These are phyloP conservation scores for Pandion haliaetus DNA, from an alignment of 2,113 vertebrate species.

Conservation along the genomic window DNA sequence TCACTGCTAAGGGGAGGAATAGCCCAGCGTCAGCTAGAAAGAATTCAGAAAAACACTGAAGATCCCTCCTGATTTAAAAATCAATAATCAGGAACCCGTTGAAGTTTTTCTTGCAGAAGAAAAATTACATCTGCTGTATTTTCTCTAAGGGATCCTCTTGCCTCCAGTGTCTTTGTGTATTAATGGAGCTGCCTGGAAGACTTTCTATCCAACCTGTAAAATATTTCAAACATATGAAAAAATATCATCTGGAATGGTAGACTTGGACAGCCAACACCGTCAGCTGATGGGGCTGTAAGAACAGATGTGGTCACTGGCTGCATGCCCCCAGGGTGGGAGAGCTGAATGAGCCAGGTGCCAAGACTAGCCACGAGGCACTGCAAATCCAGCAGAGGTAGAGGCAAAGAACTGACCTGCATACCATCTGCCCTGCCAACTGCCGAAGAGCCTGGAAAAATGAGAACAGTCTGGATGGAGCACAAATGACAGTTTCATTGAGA, in stretches of 20 bases:
- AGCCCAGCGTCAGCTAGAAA: neutral
- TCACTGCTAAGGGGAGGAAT: neutral
- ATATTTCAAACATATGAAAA: neutral
- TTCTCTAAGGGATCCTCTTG: neutral
- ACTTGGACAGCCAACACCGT: neutral
- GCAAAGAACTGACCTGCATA: neutral
- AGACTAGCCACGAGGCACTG: neutral
- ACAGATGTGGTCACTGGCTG: neutral
- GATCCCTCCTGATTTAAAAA: neutral
- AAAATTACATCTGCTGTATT: neutral
- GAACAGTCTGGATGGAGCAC: neutral
- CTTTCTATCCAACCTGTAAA: neutral
- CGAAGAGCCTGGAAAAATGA: neutral
- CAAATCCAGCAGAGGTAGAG: neutral
- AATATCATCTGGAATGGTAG: neutral
- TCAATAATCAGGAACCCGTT: neutral
- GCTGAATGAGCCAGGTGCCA: neutral
- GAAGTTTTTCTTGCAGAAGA: neutral
- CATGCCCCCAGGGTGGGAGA: no score
- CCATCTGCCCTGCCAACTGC: no score
- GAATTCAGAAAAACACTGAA: neutral
- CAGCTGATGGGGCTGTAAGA: neutral
- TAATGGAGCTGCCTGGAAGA: neutral
- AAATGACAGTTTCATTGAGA: neutral
- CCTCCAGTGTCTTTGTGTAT: neutral